Evolutionary conservation across 2,113 vertebrate genomes (phyloP), one percentile per base, ranked within the genome.

Genomic region (Epinephelus lanceolatus): DNA sequence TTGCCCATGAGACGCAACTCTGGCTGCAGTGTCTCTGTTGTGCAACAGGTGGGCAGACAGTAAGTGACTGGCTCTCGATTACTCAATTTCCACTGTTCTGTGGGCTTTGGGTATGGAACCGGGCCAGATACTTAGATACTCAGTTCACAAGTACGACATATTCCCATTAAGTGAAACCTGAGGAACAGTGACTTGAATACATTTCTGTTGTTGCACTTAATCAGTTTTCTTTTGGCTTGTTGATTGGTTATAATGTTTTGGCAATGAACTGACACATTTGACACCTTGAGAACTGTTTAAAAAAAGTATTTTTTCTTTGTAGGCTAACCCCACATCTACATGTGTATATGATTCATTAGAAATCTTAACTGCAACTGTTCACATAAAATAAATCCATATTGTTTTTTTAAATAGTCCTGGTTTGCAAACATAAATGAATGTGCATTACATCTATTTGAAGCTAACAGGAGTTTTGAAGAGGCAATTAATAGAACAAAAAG

Each of bases 21-120:
- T 73, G 92, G 68, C 91, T 71, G 10, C 40, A 11, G 75, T 95
- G 91, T 79, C 92, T 87, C 27, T 69, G 91, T 86, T 94, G 92
- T 67, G 93, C 90, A 81, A 6, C 52, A 63, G 68, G 83, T 14
- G 85, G 94, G 94, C 92, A 90, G 45, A 94, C n/a, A 81, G 63
- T 53, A 80, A 93, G 76, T 53, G 84, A 92, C 52, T 21, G 93
- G 92, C 92, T 89, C 88, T 80, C 74, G 88, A 93, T 93, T 61
- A 87, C 91, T 92, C 70, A 69, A 70, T 17, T 66, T 72, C 70
- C 66, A 66, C 85, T 84, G 71, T 45, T 65, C 18, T 27, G 83
- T 94, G 89, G 91, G 53, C 81, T 83, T 87, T 85, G 85, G 86
- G 93, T 88, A 92, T 86, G 93, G 94, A 93, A 93, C 87, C 76